Evolutionary conservation across 1,140 invertebrate species (phyloP), one percentile per base, ranked within the genome.

Genomic region (Euwallacea similis): DNA sequence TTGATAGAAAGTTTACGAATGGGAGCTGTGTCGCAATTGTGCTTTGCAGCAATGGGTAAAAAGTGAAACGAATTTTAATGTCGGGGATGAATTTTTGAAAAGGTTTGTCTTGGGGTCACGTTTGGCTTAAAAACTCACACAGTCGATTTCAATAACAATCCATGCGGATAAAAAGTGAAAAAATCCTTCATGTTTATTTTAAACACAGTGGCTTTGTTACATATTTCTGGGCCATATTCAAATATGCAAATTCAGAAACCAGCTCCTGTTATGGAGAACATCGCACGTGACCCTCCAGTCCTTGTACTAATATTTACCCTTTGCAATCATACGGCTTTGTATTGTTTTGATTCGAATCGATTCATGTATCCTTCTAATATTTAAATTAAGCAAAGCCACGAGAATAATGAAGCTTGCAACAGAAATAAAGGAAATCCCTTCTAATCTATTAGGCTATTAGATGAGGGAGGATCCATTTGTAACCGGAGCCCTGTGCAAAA

Each of bases 281-380:
- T 41, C 16, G 47, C 66, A 61, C 66, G 66, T 68, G 66, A 68
- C 66, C 66, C 66, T 68, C 13, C 58, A 68, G 56, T 68, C 50
- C 72, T 73, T 73, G 64, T 67, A 71, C 66, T 71, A 67, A 67
- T 73, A 73, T 73, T 73, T 70, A 73, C 67, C 68, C 67, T 70
- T 66, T 71, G 54, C 58, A 71, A 69, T 73, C 60, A 62, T 44
- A 47, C 66, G 54, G 68, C 56, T 73, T 73, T 65, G 67, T 60
- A 73, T 73, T 73, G 63, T 68, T 73, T 65, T 65, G 44, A 50
- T 33, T 7, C 10, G 21, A 58, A 10, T 58, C 8, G 55, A 16
- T 58, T 6, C n/a, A 21, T 11, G 16, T 58, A 16, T 58, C 16
- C 21, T 13, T 58, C 16, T 33, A 58, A 58, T 16, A 58, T 16